phyloP scores from a whole-genome alignment of 2,888 invertebrate species.

The Scaptomyza polygonia region DNA sequence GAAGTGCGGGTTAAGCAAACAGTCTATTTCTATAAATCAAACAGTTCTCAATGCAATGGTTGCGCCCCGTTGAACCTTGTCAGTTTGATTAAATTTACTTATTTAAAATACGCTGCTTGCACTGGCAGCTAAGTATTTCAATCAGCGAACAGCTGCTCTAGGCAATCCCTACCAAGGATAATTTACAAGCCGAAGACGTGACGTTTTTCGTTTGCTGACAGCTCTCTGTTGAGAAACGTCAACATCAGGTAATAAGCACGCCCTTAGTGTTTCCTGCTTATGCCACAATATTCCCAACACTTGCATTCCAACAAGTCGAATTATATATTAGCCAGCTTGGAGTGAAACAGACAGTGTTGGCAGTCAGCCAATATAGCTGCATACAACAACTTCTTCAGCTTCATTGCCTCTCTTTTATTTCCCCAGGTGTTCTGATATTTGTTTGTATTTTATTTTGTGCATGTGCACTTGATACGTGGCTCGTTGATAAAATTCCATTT shows the following conservation, averaged over 20 bases:
- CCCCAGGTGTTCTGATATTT: slow-evolving; percentile 15
- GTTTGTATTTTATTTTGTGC: slow-evolving; percentile 18
- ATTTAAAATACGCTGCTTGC: slow-evolving; percentile 21
- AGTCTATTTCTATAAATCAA: background rate
- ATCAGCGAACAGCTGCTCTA: slow-evolving; percentile 26
- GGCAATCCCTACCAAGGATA: slow-evolving; percentile 42
- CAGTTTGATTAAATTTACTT: slow-evolving; percentile 34
- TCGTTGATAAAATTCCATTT: slow-evolving; percentile 42
- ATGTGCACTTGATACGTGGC: slow-evolving; percentile 43
- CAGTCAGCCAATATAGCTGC: slow-evolving; percentile 11
- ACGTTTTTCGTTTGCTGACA: slow-evolving; percentile 50
- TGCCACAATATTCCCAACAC: slow-evolving; percentile 35
- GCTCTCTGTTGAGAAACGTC: slow-evolving; percentile 54
- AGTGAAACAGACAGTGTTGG: background rate
- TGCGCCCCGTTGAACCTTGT: background rate
- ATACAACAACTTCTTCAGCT: background rate
- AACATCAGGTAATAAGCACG: slow-evolving; percentile 72
- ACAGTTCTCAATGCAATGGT: background rate
- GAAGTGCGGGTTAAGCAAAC: background rate
- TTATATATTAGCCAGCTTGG: slow-evolving; percentile 9
- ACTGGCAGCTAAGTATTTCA: slow-evolving; percentile 24
- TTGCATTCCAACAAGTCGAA: slow-evolving; percentile 44
- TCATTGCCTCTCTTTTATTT: background rate
- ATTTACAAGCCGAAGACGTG: slow-evolving; percentile 53
- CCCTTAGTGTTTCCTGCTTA: slow-evolving; percentile 55